A percentile compares a stretch with the other conserved stretches of the same genome.
Evolutionary conservation across 2,113 vertebrate genomes (phyloP).

Genomic region (Mungos mungo): DNA sequence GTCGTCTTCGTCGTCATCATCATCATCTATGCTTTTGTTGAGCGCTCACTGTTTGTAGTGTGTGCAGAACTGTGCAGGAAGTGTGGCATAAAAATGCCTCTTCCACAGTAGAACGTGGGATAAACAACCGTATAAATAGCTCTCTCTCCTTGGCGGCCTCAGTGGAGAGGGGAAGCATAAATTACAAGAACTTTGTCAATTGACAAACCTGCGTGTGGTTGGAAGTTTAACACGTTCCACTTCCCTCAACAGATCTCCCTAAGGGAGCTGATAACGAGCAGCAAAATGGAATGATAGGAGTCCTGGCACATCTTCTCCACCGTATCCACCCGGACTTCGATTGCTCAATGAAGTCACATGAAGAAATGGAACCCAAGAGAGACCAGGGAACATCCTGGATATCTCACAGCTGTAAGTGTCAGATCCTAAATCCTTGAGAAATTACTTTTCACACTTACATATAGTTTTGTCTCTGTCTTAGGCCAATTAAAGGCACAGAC

Average conservation of each 20-base stretch:
- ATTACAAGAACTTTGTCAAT: slow-evolving; percentile 44
- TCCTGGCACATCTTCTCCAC: not conserved
- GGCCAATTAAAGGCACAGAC: not conserved
- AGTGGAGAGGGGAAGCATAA: slow-evolving; percentile 34
- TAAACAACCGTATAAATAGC: slow-evolving; percentile 62
- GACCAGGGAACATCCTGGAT: not conserved
- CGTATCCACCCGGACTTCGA: not conserved
- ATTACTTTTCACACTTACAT: not conserved
- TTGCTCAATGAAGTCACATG: not conserved
- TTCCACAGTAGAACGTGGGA: slow-evolving; percentile 37
- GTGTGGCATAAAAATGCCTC: slow-evolving; percentile 3
- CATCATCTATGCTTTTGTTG: not conserved
- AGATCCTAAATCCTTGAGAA: not conserved
- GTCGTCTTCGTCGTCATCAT: not conserved
- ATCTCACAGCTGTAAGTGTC: not conserved
- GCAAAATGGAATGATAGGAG: not conserved
- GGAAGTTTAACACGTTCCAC: slow-evolving; percentile 8
- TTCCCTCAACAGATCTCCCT: not conserved
- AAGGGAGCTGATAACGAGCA: slow-evolving; percentile 1
- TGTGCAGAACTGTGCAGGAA: slow-evolving; percentile 1
- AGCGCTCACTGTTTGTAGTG: not conserved
- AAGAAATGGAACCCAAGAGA: not conserved
- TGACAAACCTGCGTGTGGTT: slow-evolving; percentile 61
- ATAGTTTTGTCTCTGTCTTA: not conserved
- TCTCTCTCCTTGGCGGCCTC: slow-evolving; percentile 35